phyloP scores from a whole-genome alignment of 2,888 invertebrate species.

The Ptilodon capucinus region DNA sequence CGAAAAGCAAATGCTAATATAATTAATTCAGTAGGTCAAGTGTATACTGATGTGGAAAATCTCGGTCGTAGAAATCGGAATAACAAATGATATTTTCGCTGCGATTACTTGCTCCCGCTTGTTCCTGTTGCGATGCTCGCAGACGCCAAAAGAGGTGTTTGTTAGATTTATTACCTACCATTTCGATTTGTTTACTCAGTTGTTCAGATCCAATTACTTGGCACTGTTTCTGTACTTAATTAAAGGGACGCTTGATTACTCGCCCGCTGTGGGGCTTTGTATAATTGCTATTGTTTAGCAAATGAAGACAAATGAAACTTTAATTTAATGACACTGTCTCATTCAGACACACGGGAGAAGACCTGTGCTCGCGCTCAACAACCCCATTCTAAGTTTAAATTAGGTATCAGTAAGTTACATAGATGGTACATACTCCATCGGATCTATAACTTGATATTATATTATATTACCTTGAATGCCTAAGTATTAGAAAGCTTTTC shows the following conservation, averaged over 20 bases:
- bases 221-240: slow-evolving; percentile 83
- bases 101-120: slow-evolving; percentile 20
- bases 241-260: slow-evolving; percentile 83
- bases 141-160: slow-evolving; percentile 77
- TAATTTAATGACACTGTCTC: slow-evolving; percentile 82
- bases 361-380: slow-evolving; percentile 55
- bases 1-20: not conserved
- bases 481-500: too few species aligned
- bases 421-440: not conserved
- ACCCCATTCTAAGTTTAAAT: slow-evolving; percentile 61
- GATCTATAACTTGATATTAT: not conserved
- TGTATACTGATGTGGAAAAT: not conserved
- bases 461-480: too few species aligned
- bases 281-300: slow-evolving; percentile 83
- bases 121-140: slow-evolving; percentile 51
- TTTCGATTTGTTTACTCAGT: slow-evolving; percentile 83
- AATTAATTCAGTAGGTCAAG: not conserved
- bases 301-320: slow-evolving; percentile 83
- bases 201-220: slow-evolving; percentile 83
- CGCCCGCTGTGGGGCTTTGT: slow-evolving; percentile 81
- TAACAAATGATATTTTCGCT: not conserved
- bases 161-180: slow-evolving; percentile 80
- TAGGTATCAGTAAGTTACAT: slow-evolving; percentile 34
- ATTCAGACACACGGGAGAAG: slow-evolving; percentile 70
- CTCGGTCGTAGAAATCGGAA: not conserved